These are phyloP conservation scores for Nycticorax nycticorax DNA, from an alignment of 2,113 vertebrate species.

Conservation along the genomic window DNA sequence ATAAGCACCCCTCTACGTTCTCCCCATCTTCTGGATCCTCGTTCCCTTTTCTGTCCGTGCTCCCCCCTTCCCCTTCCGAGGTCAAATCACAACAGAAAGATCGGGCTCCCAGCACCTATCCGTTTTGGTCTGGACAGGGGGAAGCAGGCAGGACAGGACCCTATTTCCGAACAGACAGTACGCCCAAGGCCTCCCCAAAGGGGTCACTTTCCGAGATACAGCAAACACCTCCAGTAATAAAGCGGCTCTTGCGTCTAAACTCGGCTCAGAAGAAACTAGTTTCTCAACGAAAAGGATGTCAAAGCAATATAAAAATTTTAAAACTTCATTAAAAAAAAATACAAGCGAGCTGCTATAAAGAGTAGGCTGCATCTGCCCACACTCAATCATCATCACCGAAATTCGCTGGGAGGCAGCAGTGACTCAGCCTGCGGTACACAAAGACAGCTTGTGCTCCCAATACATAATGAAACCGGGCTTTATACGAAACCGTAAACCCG, in stretches of 20 bases:
- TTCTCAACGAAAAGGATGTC: background rate
- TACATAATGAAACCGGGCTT: background rate
- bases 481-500: background rate
- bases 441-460: background rate
- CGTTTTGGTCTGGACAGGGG: rapidly evolving
- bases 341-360: background rate
- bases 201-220: background rate
- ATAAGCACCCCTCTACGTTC: background rate
- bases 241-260: background rate
- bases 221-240: background rate
- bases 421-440: constrained; percentile 47
- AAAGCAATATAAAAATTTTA: constrained; percentile 1
- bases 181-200: background rate
- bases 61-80: background rate
- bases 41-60: background rate
- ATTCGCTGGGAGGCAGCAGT: constrained; percentile 37
- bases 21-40: background rate
- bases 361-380: constrained; percentile 54
- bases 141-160: background rate
- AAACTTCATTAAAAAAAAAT: constrained; percentile 11
- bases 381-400: background rate
- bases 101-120: background rate
- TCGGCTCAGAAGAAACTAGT: background rate
- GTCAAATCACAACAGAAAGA: background rate
- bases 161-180: background rate